Base-by-base conservation (phyloP, 1,140 invertebrate genomes). In the Elysia chlorotica region DNA sequence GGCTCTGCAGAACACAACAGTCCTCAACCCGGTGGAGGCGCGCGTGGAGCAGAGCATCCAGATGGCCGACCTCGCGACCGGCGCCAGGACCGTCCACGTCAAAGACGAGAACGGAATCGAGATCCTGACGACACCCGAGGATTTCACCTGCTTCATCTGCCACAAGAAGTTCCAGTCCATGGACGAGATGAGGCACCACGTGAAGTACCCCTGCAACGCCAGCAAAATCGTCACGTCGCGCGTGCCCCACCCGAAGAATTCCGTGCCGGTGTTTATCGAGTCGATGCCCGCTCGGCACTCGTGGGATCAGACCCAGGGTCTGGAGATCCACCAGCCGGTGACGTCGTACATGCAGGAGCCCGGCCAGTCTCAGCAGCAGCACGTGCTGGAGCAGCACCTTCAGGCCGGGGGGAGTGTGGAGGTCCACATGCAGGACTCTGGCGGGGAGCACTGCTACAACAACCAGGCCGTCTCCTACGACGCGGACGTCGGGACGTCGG, bases 111-210 rank as follows among this genome's bases (percentile, higher is more conserved):
- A 71, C 36, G 63, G 65, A 63, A 25, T 66, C 33, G 53, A 28
- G 1, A 19, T 35, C 30, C 30, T 37, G 19, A 5, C 71, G 56
- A 59, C 65, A 57, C 66, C 38, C 59, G 63, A 68, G 59, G 41
- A 48, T 59, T 73, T 38, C 56, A 73, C 28, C 41, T 83, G 81
- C 67, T 75, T 78, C 23, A 83, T 83, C 30, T 83, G 81, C 69
- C 76, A 76, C 36, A 71, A 76, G 33, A 68, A 73, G 25, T 83
- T 83, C 67, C 28, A 53, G 4, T 76, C 76, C 23, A 59, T 83
- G 61, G 80, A 83, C n/a, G 78, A 80, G 48, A 83, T 83, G 80
- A 75, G 76, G 38, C 72, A 78, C 5, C 81, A 83, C 74, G 81
- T 83, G 0, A 79, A 78, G 57, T 74, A 75, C 23, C 79, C 81